Evolutionary conservation across 2,113 vertebrate species (phyloP).

Genomic region (Lepisosteus oculatus): DNA sequence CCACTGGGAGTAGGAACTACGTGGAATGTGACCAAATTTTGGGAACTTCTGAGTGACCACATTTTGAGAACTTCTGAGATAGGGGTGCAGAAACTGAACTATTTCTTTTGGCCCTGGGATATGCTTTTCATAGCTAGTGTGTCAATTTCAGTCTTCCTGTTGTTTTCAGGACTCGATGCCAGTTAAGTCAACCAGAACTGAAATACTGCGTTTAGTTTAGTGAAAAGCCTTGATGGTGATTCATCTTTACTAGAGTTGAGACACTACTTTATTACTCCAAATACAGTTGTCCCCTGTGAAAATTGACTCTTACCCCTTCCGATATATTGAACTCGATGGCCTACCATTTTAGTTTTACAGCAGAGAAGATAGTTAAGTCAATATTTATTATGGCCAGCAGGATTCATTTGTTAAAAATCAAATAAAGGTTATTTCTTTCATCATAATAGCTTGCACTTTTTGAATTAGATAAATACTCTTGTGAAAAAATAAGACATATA

Average conservation of each 20-base stretch:
- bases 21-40: no score
- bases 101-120: no score
- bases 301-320: neutral
- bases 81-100: no score
- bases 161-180: no score
- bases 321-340: neutral
- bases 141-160: no score
- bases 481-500: neutral
- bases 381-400: neutral
- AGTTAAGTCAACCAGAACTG: neutral
- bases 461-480: neutral
- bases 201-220: neutral
- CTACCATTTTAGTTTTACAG: neutral
- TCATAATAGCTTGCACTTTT: neutral
- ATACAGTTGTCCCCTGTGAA: constrained; percentile 1
- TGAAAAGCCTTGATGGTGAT: neutral
- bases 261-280: neutral
- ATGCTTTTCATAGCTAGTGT: no score
- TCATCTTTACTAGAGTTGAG: neutral
- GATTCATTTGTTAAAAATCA: neutral
- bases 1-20: no score
- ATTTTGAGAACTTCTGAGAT: no score
- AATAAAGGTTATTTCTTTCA: neutral
- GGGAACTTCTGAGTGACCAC: no score
- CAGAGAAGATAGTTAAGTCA: neutral